These are phyloP conservation scores for Drosophila ohnishii DNA, from an alignment of 1,140 invertebrate species.

Conservation along the genomic window DNA sequence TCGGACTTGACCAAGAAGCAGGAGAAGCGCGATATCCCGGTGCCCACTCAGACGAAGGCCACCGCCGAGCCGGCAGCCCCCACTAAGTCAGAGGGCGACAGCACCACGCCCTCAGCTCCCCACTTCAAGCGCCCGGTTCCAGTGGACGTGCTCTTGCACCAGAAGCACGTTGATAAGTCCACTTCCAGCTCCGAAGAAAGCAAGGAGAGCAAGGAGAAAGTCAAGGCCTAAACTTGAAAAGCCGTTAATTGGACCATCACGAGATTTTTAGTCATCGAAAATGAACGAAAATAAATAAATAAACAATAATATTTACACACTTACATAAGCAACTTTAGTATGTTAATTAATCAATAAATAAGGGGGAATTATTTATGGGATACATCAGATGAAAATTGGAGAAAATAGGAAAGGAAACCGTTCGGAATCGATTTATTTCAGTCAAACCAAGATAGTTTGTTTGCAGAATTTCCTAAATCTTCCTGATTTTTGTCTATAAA, in stretches of 20 bases:
- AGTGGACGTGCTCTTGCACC: conserved; percentile 57
- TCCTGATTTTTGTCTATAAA: no score
- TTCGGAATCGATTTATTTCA: no score
- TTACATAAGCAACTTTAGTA: conserved; percentile 12
- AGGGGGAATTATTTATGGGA: neutral
- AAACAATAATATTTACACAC: conserved; percentile 41
- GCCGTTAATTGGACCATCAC: conserved; percentile 38
- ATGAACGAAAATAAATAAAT: conserved; percentile 28
- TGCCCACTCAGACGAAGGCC: conserved; percentile 56
- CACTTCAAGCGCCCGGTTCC: conserved; percentile 57
- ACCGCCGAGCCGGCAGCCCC: conserved; percentile 3
- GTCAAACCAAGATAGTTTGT: no score
- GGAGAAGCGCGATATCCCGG: conserved; percentile 63
- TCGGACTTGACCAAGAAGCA: conserved; percentile 6
- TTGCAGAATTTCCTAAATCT: no score
- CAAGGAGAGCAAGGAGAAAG: conserved; percentile 51
- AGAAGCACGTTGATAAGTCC: conserved; percentile 17
- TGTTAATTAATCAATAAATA: conserved; percentile 23
- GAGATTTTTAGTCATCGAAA: conserved; percentile 29
- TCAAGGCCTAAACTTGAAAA: neutral
- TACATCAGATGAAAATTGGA: neutral
- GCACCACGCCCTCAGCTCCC: conserved; percentile 23
- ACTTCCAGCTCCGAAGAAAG: conserved; percentile 43
- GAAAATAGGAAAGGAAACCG: no score
- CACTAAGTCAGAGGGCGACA: conserved; percentile 15